Evolutionary conservation across 1,140 invertebrate species (phyloP).

Genomic region (Sitophilus oryzae): DNA sequence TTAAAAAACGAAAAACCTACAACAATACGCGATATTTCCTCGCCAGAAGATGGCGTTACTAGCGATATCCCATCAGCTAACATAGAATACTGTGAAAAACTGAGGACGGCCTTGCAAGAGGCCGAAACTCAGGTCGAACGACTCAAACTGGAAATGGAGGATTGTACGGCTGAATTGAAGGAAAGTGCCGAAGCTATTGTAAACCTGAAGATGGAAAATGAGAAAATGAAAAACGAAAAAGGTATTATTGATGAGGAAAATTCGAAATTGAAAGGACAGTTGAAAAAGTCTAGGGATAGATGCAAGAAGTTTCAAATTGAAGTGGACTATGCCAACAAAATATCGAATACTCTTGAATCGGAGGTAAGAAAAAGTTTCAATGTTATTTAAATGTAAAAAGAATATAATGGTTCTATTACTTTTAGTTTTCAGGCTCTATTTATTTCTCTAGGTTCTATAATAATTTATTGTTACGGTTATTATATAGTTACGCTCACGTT

Average conservation of each 20-base stretch:
- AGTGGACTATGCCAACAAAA: slow-evolving; percentile 31
- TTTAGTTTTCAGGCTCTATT: no score
- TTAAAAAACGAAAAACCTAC: neutral
- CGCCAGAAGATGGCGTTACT: no score
- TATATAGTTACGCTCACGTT: no score
- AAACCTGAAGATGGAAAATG: slow-evolving; percentile 48
- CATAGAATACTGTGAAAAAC: slow-evolving; percentile 2
- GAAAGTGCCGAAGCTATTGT: slow-evolving; percentile 54
- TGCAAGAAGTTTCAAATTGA: slow-evolving; percentile 36
- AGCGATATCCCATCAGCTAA: neutral
- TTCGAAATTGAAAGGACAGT: slow-evolving; percentile 32
- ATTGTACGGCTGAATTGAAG: slow-evolving; percentile 65
- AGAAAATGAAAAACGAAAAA: slow-evolving; percentile 35
- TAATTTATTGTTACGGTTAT: no score
- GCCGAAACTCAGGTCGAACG: slow-evolving; percentile 58
- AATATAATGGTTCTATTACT: no score
- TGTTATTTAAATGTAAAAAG: no score
- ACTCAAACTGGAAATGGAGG: slow-evolving; percentile 60
- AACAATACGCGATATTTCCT: no score
- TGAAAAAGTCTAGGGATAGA: slow-evolving; percentile 33
- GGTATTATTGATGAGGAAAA: slow-evolving; percentile 25
- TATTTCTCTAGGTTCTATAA: no score
- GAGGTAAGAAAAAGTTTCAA: slow-evolving; percentile 11
- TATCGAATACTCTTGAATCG: slow-evolving; percentile 42
- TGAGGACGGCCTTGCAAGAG: neutral